Percentiles rank a stretch among this genome's conserved stretches.
Evolutionary conservation across 2,113 vertebrate genomes (phyloP).

Genomic region (Benitochromis conjunctus): DNA sequence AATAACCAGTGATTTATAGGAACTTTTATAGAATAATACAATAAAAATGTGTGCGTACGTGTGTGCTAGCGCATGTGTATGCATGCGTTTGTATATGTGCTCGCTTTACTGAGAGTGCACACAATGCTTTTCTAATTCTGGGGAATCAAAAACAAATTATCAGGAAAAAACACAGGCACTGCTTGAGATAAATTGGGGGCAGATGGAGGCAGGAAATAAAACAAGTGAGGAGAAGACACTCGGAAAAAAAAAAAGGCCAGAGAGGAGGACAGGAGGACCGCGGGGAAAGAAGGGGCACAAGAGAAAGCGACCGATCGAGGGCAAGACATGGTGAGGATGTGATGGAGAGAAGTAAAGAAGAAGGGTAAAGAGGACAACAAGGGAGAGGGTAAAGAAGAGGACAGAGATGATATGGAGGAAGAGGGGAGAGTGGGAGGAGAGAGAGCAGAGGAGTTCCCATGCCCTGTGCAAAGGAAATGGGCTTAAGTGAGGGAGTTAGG

Average conservation of each 20-base stretch:
- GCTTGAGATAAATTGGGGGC: slow-evolving; percentile 91
- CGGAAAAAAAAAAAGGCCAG: background rate
- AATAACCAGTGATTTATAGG: slow-evolving; percentile 98
- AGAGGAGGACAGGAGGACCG: slow-evolving; percentile 15
- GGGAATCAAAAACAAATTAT: slow-evolving; percentile 98
- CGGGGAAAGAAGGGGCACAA: slow-evolving; percentile 7
- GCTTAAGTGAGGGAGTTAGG: slow-evolving; percentile 63
- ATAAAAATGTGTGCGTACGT: slow-evolving; percentile 87
- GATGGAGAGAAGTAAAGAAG: slow-evolving; percentile 35
- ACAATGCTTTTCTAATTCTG: slow-evolving; percentile 93
- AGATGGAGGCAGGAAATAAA: slow-evolving; percentile 84
- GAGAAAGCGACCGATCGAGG: slow-evolving; percentile 40
- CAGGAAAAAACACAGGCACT: slow-evolving; percentile 77
- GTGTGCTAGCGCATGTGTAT: slow-evolving; percentile 51
- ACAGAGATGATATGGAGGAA: slow-evolving; percentile 66
- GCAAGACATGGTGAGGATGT: slow-evolving; percentile 42
- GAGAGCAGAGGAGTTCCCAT: slow-evolving; percentile 75
- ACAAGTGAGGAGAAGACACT: slow-evolving; percentile 53
- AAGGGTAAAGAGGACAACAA: slow-evolving; percentile 16
- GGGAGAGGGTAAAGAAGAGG: slow-evolving; percentile 57
- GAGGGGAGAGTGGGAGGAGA: slow-evolving; percentile 59
- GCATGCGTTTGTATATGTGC: slow-evolving; percentile 36
- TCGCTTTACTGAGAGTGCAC: slow-evolving; percentile 65
- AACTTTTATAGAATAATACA: slow-evolving; percentile 99
- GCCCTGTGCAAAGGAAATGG: slow-evolving; percentile 78